phyloP scores from a whole-genome alignment of 2,113 vertebrate genomes.

The Cricetomys ansorgei region DNA sequence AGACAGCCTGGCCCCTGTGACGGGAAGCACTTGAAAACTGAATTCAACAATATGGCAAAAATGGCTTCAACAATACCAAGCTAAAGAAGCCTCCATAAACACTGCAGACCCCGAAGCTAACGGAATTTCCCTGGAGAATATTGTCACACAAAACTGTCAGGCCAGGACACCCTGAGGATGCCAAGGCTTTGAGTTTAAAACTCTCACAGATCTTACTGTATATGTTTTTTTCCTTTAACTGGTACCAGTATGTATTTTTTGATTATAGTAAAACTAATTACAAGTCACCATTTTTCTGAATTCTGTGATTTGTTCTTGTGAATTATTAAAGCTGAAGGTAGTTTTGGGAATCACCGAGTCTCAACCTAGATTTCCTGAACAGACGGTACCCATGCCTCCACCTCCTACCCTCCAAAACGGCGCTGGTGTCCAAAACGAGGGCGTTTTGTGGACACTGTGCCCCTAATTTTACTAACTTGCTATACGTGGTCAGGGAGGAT shows the following conservation, averaged over 20 bases:
- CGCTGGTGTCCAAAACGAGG: background rate
- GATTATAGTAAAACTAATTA: background rate
- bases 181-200: background rate
- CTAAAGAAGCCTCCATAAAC: slow-evolving; percentile 10
- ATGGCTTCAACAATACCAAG: background rate
- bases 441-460: background rate
- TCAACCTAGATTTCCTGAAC: background rate
- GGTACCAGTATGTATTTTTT: background rate
- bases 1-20: background rate
- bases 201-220: background rate
- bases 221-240: background rate
- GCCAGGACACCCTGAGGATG: background rate
- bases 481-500: background rate
- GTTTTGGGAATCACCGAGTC: background rate
- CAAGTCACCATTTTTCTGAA: background rate
- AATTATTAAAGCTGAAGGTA: slow-evolving; percentile 13
- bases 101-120: background rate
- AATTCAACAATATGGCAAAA: background rate
- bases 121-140: background rate
- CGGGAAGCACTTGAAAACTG: background rate
- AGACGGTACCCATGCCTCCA: background rate
- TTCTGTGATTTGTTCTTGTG: slow-evolving; percentile 8
- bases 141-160: background rate
- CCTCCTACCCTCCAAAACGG: background rate
- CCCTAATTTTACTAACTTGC: background rate